Base-by-base conservation (phyloP, 1,140 invertebrate genomes). In the Lordiphosa stackelbergi region DNA sequence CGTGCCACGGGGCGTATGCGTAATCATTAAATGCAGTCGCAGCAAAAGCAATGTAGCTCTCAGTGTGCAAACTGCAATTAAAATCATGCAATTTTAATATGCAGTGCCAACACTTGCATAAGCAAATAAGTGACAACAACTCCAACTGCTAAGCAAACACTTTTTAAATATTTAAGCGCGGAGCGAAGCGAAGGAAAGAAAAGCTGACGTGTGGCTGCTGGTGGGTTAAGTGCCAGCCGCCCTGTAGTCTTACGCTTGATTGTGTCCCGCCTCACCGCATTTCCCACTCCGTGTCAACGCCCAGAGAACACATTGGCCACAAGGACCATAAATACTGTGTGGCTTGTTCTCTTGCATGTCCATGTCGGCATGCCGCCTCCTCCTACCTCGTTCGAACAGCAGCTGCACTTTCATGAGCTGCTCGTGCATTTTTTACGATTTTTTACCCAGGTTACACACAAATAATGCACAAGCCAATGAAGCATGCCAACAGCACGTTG, bases 381-480 rank as follows among this genome's bases (percentile, higher is more conserved):
- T 34, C 37, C 40, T 36, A 19, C 51, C 36, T 10, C 12, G 22
- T 16, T 34, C 51, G 49, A 60, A 59, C 31, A 71, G 60, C 60
- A 66, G 61, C 70, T 73, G 75, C 69, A 54, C 45, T 49, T 46
- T 53, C 55, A 58, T 61, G 43, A 61, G 54, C 52, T 68, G 34
- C 48, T 71, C 52, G 31, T 84, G 73, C 63, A 84, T 84, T 85
- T 84, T 84, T 84, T 69, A 84, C 83, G 70, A 65, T 78, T 66
- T 74, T 28, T 31, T 84, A 71, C 73, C 73, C 73, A 70, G 78
- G 73, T 70, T 84, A 70, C 69, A 84, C 73, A 78, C 73, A 78
- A 84, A 84, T 78, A 84, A 84, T 84, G 79, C 73, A 84, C 58
- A 69, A 84, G 79, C 66, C 78, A 84, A 84, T 84, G 78, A 84